phyloP scores from a whole-genome alignment of 2,888 invertebrate genomes.

The Phengaris alcon region DNA sequence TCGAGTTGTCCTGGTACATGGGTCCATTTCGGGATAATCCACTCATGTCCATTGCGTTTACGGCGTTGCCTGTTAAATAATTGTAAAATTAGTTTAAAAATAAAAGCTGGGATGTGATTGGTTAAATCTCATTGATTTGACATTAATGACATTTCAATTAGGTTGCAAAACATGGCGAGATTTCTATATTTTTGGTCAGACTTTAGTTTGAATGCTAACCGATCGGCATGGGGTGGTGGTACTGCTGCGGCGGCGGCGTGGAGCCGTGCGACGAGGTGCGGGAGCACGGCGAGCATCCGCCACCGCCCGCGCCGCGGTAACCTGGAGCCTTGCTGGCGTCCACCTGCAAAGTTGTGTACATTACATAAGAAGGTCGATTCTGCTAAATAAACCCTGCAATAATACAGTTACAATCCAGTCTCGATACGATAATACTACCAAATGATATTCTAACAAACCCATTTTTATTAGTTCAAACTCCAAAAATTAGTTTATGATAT shows the following conservation, averaged over 20 bases:
- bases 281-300: constrained; percentile 86
- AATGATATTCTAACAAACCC: no score
- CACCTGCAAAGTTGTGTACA: constrained; percentile 66
- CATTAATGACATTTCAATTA: no score
- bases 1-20: constrained; percentile 70
- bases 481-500: no score
- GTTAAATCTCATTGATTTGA: no score
- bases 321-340: constrained; percentile 95
- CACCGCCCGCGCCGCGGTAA: constrained; percentile 84
- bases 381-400: background rate
- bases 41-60: constrained; percentile 69
- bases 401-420: no score
- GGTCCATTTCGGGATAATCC: constrained; percentile 70
- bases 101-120: no score
- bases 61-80: constrained; percentile 57
- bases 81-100: background rate
- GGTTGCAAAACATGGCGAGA: no score
- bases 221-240: constrained; percentile 43
- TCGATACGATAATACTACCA: no score
- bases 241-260: constrained; percentile 61
- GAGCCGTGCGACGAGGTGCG: constrained; percentile 73
- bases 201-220: constrained; percentile 33
- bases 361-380: background rate
- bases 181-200: no score
- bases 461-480: no score